A percentile compares a stretch with the other conserved stretches of the same genome.
These are phyloP conservation scores for Drosophila trichaetosa DNA, from an alignment of 2,888 invertebrate genomes.

Conservation along the genomic window DNA sequence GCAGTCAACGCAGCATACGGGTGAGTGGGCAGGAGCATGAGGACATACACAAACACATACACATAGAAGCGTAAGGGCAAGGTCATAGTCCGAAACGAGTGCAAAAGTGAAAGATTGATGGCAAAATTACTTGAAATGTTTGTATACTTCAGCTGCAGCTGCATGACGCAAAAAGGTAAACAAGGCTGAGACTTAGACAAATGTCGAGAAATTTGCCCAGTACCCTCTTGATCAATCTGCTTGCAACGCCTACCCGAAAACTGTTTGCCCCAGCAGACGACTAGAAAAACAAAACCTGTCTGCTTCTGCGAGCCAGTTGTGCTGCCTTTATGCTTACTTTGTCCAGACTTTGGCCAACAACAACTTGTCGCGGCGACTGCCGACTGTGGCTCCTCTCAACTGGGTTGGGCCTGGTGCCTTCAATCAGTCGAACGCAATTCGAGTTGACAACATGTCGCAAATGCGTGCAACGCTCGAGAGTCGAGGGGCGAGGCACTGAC, in stretches of 20 bases:
- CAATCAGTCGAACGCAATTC: conserved; percentile 84
- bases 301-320: conserved; percentile 47
- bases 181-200: conserved; percentile 64
- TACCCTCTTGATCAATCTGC: conserved; percentile 74
- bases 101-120: conserved; percentile 82
- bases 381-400: conserved; percentile 32
- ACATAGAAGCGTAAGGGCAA: conserved; percentile 31
- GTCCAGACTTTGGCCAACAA: conserved; percentile 42
- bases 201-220: conserved; percentile 49
- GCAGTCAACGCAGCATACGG: conserved; percentile 34
- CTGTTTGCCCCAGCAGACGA: conserved; percentile 29
- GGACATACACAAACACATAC: neutral
- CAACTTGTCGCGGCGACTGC: conserved; percentile 63
- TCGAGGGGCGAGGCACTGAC: conserved; percentile 2
- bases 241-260: conserved; percentile 76
- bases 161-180: conserved; percentile 58
- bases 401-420: conserved; percentile 59
- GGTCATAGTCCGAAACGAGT: conserved; percentile 70
- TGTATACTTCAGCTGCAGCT: conserved; percentile 23
- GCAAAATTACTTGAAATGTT: conserved; percentile 81
- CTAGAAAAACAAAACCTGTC: conserved; percentile 58
- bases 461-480: conserved; percentile 57
- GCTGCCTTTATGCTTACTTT: conserved; percentile 64
- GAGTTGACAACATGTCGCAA: conserved; percentile 84
- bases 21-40: conserved; percentile 69